Conservation (phyloP, 2,797 vertebrate species). For the Clarias pachynema region DNA sequence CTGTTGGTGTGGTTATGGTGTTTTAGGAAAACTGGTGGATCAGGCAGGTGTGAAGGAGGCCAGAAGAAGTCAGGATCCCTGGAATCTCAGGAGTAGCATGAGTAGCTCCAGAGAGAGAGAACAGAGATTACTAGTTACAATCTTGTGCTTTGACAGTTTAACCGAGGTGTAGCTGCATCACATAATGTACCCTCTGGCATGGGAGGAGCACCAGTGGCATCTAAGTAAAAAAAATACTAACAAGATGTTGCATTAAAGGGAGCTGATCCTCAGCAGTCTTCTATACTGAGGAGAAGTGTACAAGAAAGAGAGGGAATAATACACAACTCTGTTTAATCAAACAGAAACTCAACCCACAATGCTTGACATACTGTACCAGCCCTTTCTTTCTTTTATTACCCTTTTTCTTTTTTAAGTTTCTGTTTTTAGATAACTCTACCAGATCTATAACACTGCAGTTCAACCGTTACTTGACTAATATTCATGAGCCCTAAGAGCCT, state of each 20-base stretch:
- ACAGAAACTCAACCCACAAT: background rate
- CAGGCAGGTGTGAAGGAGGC: background rate
- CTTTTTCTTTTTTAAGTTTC: background rate
- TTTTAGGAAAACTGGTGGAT: background rate
- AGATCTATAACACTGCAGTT: background rate
- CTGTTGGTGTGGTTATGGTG: background rate
- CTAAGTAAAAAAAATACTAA: background rate
- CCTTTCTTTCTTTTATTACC: background rate
- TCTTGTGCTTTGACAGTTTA: background rate
- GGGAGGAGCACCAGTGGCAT: background rate
- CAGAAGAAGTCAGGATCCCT: background rate
- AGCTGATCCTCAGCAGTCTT: background rate
- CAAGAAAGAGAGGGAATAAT: background rate
- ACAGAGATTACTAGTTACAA: background rate
- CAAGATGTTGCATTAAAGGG: no score
- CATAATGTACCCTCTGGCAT: background rate
- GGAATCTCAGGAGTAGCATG: background rate
- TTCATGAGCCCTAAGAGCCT: background rate
- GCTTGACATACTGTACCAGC: background rate
- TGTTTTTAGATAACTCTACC: background rate
- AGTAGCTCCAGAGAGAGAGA: background rate
- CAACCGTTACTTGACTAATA: background rate
- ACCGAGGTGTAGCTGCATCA: background rate
- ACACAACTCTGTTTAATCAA: background rate
- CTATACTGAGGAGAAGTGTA: background rate